Conservation (phyloP, 2,797 vertebrate species). For the Micropoecilia bifurca region DNA sequence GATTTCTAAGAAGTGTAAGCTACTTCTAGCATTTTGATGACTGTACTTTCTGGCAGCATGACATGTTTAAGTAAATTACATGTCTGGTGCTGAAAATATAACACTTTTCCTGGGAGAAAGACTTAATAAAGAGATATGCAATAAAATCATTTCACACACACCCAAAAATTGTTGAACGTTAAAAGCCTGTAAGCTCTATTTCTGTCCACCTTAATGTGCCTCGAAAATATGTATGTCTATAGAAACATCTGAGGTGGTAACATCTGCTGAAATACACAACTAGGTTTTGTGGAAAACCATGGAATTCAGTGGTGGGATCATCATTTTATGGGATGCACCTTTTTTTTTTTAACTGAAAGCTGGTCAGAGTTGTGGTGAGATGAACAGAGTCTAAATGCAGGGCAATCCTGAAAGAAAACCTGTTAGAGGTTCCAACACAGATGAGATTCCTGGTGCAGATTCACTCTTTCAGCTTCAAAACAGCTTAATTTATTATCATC, state of each 20-base stretch:
- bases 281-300: neutral
- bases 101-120: neutral
- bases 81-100: neutral
- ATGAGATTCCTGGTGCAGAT: no score
- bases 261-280: neutral
- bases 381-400: neutral
- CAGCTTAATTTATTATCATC: no score
- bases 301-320: neutral
- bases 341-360: neutral
- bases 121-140: neutral
- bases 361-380: neutral
- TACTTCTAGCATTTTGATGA: slow-evolving; percentile 25
- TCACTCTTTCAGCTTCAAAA: no score
- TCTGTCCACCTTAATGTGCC: neutral
- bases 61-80: slow-evolving; percentile 3
- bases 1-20: slow-evolving; percentile 22
- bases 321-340: neutral
- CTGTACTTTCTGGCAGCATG: slow-evolving; percentile 19
- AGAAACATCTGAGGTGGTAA: neutral
- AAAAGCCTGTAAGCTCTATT: neutral
- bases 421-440: neutral
- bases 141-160: neutral
- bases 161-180: neutral
- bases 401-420: neutral
- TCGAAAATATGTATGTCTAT: neutral